Conservation (phyloP, 2,113 vertebrate species). For the Dinomys branickii region DNA sequence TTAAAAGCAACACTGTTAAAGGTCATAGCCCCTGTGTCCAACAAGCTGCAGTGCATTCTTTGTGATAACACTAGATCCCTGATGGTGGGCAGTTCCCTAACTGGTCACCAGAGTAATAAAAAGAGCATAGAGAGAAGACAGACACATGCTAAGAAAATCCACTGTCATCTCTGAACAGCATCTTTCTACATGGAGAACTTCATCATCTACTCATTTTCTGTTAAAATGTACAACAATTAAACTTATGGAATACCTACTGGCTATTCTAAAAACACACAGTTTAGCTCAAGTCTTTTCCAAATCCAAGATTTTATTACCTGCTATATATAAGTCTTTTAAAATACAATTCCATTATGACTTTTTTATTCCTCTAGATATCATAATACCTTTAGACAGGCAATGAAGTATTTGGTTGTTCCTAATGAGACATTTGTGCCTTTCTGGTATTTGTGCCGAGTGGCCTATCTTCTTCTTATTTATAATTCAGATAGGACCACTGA, state of each 20-base stretch:
- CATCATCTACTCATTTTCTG: neutral
- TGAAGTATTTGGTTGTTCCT: slow-evolving; percentile 33
- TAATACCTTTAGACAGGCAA: neutral
- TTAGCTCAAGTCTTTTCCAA: neutral
- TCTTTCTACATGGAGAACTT: neutral
- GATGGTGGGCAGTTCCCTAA: neutral
- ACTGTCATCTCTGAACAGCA: neutral
- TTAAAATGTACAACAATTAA: neutral
- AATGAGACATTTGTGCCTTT: slow-evolving; percentile 31
- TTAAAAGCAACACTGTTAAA: neutral
- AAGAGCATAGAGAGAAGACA: neutral
- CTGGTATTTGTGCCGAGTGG: slow-evolving; percentile 34
- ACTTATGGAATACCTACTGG: neutral
- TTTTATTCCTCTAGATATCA: neutral
- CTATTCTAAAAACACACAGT: neutral
- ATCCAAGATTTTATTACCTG: neutral
- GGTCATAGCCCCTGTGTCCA: neutral
- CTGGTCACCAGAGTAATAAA: neutral
- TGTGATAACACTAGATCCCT: neutral
- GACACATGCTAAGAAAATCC: neutral
- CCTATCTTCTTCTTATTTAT: slow-evolving; percentile 17
- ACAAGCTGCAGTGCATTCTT: neutral
- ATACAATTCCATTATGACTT: slow-evolving; percentile 2
- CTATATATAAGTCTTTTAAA: slow-evolving; percentile 1
- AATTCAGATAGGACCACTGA: neutral